Evolutionary conservation across 2,113 vertebrate species (phyloP).

Genomic region (Diadophis punctatus): DNA sequence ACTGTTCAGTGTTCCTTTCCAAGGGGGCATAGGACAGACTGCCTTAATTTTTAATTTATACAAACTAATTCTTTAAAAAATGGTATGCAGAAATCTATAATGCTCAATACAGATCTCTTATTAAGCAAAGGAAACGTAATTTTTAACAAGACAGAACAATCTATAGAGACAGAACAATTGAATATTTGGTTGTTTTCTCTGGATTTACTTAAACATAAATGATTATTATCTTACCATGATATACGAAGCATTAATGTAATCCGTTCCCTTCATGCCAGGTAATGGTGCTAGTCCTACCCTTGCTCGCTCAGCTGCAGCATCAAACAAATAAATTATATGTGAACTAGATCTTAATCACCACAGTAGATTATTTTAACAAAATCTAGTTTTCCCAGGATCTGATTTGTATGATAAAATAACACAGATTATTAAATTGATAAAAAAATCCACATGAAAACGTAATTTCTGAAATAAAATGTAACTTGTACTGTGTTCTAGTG

Average conservation of each 20-base stretch:
- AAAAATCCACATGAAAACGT: conserved; percentile 55
- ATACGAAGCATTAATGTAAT: conserved; percentile 97
- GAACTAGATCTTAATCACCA: conserved; percentile 32
- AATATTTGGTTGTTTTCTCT: conserved; percentile 62
- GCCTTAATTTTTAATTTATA: background rate
- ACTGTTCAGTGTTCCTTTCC: background rate
- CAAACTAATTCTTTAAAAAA: background rate
- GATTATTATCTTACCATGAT: conserved; percentile 88
- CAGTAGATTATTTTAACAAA: conserved; percentile 41
- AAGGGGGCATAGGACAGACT: background rate
- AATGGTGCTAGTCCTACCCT: conserved; percentile 87
- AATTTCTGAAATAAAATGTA: conserved; percentile 55
- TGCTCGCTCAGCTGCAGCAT: conserved; percentile 82
- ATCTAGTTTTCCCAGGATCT: conserved; percentile 45
- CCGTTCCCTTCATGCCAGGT: conserved; percentile 91
- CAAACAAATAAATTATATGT: conserved; percentile 16
- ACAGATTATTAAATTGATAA: conserved; percentile 47
- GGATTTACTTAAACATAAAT: conserved; percentile 62
- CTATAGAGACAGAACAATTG: conserved; percentile 57
- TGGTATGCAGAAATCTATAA: background rate
- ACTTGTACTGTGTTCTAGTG: conserved; percentile 51
- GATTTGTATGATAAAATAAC: conserved; percentile 7
- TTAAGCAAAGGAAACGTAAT: conserved; percentile 51
- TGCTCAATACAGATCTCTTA: conserved; percentile 37
- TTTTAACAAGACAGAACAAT: conserved; percentile 56